Percentiles rank a stretch among this genome's conserved stretches.
Conservation (phyloP, 2,113 vertebrate species). For the Crotalus helleri region DNA sequence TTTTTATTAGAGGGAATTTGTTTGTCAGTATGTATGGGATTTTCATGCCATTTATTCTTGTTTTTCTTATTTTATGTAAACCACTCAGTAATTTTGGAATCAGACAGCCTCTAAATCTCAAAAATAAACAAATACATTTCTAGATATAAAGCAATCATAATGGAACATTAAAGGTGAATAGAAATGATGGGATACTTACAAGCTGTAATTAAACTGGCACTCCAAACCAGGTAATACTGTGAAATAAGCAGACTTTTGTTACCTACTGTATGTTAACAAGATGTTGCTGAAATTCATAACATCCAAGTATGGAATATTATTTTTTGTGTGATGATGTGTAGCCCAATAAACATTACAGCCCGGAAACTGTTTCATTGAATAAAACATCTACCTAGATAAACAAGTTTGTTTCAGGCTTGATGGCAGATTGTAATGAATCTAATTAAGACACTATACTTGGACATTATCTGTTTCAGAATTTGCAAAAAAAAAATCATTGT, state of each 20-base stretch:
- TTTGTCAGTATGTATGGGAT: not conserved
- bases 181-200: not conserved
- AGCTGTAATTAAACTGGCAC: not conserved
- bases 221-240: not conserved
- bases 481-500: not conserved
- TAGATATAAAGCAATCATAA: not conserved
- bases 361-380: not conserved
- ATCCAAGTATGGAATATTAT: not conserved
- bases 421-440: not conserved
- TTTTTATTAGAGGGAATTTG: not conserved
- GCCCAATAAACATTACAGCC: not conserved
- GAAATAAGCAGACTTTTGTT: not conserved
- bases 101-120: not conserved
- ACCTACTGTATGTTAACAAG: not conserved
- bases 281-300: not conserved
- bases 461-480: not conserved
- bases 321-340: not conserved
- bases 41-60: not conserved
- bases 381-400: not conserved
- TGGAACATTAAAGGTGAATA: not conserved
- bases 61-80: not conserved
- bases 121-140: not conserved
- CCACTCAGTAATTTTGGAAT: not conserved
- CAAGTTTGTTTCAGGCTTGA: not conserved
- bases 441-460: not conserved